phyloP scores from a whole-genome alignment of 1,140 invertebrate genomes.

The Whitmania pigra region DNA sequence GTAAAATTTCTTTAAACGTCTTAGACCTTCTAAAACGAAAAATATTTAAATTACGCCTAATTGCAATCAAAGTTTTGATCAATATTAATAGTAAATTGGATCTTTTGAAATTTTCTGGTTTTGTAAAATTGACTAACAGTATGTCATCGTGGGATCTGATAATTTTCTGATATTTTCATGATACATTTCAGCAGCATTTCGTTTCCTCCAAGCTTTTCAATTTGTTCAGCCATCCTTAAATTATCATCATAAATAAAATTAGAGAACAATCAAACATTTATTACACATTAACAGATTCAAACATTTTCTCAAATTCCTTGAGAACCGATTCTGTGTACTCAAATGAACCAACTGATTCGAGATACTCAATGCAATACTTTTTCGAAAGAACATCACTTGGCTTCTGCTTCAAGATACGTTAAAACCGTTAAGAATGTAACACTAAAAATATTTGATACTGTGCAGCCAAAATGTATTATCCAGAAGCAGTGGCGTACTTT shows the following conservation, averaged over 20 bases:
- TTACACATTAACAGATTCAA: conserved; percentile 22
- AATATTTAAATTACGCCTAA: too few species aligned
- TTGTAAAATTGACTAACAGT: too few species aligned
- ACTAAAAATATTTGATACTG: too few species aligned
- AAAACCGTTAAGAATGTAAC: conserved; percentile 17
- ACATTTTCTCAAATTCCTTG: conserved; percentile 53
- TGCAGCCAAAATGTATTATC: too few species aligned
- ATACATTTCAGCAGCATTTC: conserved; percentile 18
- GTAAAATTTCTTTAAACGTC: too few species aligned
- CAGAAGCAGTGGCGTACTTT: too few species aligned
- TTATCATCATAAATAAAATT: background rate
- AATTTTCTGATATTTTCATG: conserved; percentile 12
- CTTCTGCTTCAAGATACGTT: conserved; percentile 74
- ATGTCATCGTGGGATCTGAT: too few species aligned
- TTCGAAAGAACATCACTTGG: conserved; percentile 81
- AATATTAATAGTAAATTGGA: too few species aligned
- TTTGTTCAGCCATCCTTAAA: background rate
- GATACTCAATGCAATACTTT: conserved; percentile 70
- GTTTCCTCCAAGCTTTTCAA: conserved; percentile 21
- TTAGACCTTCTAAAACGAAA: too few species aligned
- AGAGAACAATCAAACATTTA: background rate
- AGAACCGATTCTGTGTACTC: conserved; percentile 66
- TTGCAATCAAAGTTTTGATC: too few species aligned
- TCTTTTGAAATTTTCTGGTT: too few species aligned
- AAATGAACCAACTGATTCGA: conserved; percentile 78